Evolutionary conservation across 1,140 invertebrate species (phyloP), one percentile per base, ranked within the genome.

Genomic region (Octopus bimaculoides): DNA sequence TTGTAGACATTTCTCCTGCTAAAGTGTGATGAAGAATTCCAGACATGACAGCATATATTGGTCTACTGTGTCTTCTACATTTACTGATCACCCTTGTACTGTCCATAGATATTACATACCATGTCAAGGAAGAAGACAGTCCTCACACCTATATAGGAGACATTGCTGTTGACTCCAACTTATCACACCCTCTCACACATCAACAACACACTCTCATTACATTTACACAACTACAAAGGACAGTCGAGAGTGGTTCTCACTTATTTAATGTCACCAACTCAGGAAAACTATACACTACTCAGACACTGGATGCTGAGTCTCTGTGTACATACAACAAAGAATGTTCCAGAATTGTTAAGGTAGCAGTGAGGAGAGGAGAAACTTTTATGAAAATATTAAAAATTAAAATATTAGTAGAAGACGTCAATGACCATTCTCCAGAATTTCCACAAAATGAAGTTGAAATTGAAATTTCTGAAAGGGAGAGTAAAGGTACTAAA

Each of bases 231-330:
- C 14, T 69, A 14, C 66, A 14, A 12, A 14, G 26, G 14, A 20
- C 17, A 69, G 26, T 5, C 5, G 66, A 14, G 17, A 20, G 66
- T 20, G 26, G 17, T 69, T 69, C 66, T 6, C 66, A 69, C 5
- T 78, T 85, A 14, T 97, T 98, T 87, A 94, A 93, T 84, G 96
- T 98, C 75, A 95, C 95, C 71, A 95, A 97, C 86, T 94, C 94
- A 1, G 96, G 96, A 1, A 93, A 96, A 5, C 93, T 98, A 14
- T 92, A 95, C 77, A 83, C 82, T 8, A 78, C 74, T 9, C 17
- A 74, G 5, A 52, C 54, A 12, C 69, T 85, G 54, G 83, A 85
- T 78, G 61, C 82, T 26, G 85, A 85, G 69, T 61, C 80, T 52
- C 52, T 89, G 14, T 89, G 88, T 81, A 81, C 83, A 56, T 86